Percentiles rank a stretch among this genome's conserved stretches.
These are phyloP conservation scores for Lacanobia wlatinum DNA, from an alignment of 2,888 invertebrate species.

Conservation along the genomic window DNA sequence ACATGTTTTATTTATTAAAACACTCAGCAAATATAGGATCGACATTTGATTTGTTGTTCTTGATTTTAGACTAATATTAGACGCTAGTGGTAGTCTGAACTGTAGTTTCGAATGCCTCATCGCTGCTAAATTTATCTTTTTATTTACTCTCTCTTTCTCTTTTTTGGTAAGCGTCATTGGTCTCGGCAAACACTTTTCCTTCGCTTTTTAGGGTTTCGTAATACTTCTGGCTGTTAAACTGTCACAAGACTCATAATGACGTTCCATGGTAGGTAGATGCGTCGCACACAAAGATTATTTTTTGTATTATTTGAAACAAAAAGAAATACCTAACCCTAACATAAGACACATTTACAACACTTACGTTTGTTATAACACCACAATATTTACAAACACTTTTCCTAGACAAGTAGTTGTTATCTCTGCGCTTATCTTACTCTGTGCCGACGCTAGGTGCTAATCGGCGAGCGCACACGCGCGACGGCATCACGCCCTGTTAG, in stretches of 20 bases:
- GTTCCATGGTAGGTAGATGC: neutral
- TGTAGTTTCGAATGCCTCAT: slow-evolving; percentile 22
- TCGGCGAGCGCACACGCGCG: slow-evolving; percentile 78
- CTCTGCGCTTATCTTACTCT: slow-evolving; percentile 71
- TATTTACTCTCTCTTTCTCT: slow-evolving; percentile 19
- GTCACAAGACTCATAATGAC: neutral
- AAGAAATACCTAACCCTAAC: neutral
- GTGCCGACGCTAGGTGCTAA: slow-evolving; percentile 82
- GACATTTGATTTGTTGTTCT: slow-evolving; percentile 11
- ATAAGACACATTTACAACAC: slow-evolving; percentile 4
- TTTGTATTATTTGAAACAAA: too few relatives aligned
- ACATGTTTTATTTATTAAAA: slow-evolving; percentile 52
- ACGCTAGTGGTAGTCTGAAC: slow-evolving; percentile 13
- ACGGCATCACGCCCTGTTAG: slow-evolving; percentile 81
- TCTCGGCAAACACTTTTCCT: neutral
- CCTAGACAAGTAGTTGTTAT: slow-evolving; percentile 51
- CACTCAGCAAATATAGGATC: slow-evolving; percentile 37
- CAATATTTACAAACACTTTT: slow-evolving; percentile 56
- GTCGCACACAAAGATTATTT: neutral
- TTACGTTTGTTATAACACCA: slow-evolving; percentile 30
- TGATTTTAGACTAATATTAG: slow-evolving; percentile 26
- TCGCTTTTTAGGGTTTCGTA: neutral
- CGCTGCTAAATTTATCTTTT: slow-evolving; percentile 16
- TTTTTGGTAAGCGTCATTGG: slow-evolving; percentile 22
- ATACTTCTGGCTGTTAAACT: neutral